Evolutionary conservation across 2,113 vertebrate genomes (phyloP).

Genomic region (Malaclemys terrapin): DNA sequence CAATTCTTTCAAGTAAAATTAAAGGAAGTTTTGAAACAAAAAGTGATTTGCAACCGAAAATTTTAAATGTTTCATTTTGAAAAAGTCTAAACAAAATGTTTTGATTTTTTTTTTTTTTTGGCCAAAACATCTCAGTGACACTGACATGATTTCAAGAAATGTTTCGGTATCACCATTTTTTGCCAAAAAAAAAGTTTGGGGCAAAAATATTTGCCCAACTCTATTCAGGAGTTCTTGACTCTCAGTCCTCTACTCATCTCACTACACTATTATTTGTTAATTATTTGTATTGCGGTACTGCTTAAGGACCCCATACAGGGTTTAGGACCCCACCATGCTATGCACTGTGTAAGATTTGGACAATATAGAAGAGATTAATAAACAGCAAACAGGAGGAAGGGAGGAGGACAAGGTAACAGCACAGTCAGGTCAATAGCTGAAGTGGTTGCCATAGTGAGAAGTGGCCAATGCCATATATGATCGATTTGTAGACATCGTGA

Average conservation of each 20-base stretch:
- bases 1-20: not conserved
- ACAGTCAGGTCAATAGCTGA: not conserved
- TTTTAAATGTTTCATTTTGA: not conserved
- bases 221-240: not conserved
- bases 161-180: not conserved
- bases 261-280: not conserved
- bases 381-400: not conserved
- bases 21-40: not conserved
- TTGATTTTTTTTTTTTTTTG: not conserved
- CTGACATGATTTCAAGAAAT: not conserved
- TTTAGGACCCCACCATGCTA: not conserved
- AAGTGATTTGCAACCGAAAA: not conserved
- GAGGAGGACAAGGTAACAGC: not conserved
- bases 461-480: not conserved
- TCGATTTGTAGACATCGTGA: not conserved
- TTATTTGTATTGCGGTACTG: not conserved
- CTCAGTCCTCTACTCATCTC: not conserved
- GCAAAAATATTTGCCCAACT: not conserved
- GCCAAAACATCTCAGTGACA: not conserved
- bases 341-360: not conserved
- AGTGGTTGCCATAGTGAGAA: not conserved
- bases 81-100: not conserved
- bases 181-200: not conserved
- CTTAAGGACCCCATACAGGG: not conserved
- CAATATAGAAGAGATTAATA: not conserved